Base-by-base conservation (phyloP, 2,888 invertebrate genomes). In the Oxytorus armatus region DNA sequence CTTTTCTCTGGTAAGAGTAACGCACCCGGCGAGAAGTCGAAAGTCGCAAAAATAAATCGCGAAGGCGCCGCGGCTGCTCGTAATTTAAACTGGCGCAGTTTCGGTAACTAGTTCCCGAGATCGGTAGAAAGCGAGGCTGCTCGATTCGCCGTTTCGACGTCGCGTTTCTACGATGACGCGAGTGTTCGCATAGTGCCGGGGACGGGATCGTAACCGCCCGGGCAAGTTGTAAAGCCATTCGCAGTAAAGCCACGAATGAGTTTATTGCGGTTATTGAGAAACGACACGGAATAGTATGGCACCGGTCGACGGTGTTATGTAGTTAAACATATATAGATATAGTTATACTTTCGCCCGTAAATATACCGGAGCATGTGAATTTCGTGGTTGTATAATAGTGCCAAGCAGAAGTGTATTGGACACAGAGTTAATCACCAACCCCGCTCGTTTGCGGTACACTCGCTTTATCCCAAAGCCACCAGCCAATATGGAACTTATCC, bases 71-170 rank as follows among this genome's bases (percentile, higher is more conserved):
- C 72, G 66, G 85, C 87, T 90, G 85, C 87, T 90, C 89, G 87
- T 91, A 91, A 91, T 92, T 92, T 90, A 90, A 91, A 91, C 88
- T 90, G 88, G 88, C 88, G 89, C 89, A 91, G 90, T 92, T 91
- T 90, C 88, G 89, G 86, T 91, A 91, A 91, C 91, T 91, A 91
- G 91, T 90, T 91, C 83, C 85, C 80, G 83, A 72, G 81, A 78
- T 84, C 70, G 79, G 29, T 36, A 18, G 49, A 36, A 14, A 4
- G 42, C 1, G 51, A 21, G 61, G 42, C n/a, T n/a, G n/a, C n/a
- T n/a, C n/a, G n/a, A n/a, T n/a, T n/a, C n/a, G 57, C 57, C 47
- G 57, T 57, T 47, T 10, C 23, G n/a, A n/a, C n/a, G 59, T 59
- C 33, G 59, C 70, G 33, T 68, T 73, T 57, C n/a, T n/a, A n/a